Evolutionary conservation across 2,888 invertebrate species (phyloP), one percentile per base, ranked within the genome.

Genomic region (Nomada hirtipes): DNA sequence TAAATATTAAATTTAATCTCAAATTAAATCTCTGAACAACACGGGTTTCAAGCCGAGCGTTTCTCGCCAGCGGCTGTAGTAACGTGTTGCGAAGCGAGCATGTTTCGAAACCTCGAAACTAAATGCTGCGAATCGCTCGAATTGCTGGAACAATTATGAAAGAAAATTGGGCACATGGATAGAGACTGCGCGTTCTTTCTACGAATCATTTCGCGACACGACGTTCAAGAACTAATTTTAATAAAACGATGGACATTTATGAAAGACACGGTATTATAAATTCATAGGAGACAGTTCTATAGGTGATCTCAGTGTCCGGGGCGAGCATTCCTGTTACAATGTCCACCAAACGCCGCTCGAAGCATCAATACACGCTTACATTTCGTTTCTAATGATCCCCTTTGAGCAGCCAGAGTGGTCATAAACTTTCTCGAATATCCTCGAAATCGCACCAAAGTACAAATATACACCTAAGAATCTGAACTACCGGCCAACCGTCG

Each of bases 1-100:
- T 82, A 82, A 83, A 83, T 82, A 82, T 83, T 78, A 82, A 82
- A 69, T 72, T 76, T 78, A 83, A 83, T 83, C 78, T 82, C 47
- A 78, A 82, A 82, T 78, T 76, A 83, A 83, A 81, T 83, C 83
- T 83, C 70, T 26, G 75, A 78, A 72, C 78, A 76, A 73, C 75
- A 73, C 67, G 82, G 76, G 78, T 83, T 69, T 73, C 82, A 70
- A 65, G 59, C 68, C 59, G 72, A 63, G 61, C 36, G 68, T 64
- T 20, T 52, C 74, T 71, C 26, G 36, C 4, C 20, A 57, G 23
- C 0, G 13, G 20, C 20, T 13, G 53, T 13, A 23, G 26, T 11
- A 57, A 57, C 11, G 50, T 29, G 26, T 26, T 50, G 50, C 47
- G 61, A 36, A 3, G 9, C 20, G n/a, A 20, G 10, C 9, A 15